Base-by-base conservation (phyloP, 2,888 invertebrate genomes). In the Mycalesis mineus region DNA sequence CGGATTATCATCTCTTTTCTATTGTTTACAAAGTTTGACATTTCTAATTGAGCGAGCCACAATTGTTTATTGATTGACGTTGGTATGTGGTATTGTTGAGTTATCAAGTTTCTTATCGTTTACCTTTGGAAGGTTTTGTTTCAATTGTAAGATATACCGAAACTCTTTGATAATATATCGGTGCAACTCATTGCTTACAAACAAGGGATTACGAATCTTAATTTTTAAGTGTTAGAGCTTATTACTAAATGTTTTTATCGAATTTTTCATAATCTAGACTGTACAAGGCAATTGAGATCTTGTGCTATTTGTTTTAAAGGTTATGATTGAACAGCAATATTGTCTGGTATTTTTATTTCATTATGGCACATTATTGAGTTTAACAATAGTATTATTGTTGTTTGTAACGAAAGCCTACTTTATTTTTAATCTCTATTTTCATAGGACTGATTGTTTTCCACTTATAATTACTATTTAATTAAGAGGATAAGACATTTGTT, bases 51-150 rank as follows among this genome's bases (percentile, higher is more conserved):
- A 47, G n/a, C 29, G 29, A 13, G 44, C 13, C 13, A 14, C 9
- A 14, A 14, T 15, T 39, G 33, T 36, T 22, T 22, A 39, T 39
- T 49, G 22, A 49, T 37, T 49, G 13, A 40, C 40, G 39, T 39
- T 28, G 50, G 50, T 40, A 40, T 50, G 50, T 50, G 29, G 29
- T 14, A 39, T 50, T 50, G 39, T 49, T 22, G 15, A 28, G 28
- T 5, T 48, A 39, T 49, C 39, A 28, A 4, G 5, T 7, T 5
- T 22, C 8, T 49, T 49, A 49, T 49, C 39, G 9, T 33, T 14
- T 39, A 39, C 37, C 39, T 49, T 49, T 39, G 28, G 37, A 49
- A 49, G 49, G 37, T 49, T 49, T 49, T 28, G 37, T 49, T 49
- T 49, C 17, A 49, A n/a, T 37, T 28, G 13, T 28, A 5, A 37